Conservation (phyloP, 1,140 invertebrate species). For the Neotoxoptera formosana region DNA sequence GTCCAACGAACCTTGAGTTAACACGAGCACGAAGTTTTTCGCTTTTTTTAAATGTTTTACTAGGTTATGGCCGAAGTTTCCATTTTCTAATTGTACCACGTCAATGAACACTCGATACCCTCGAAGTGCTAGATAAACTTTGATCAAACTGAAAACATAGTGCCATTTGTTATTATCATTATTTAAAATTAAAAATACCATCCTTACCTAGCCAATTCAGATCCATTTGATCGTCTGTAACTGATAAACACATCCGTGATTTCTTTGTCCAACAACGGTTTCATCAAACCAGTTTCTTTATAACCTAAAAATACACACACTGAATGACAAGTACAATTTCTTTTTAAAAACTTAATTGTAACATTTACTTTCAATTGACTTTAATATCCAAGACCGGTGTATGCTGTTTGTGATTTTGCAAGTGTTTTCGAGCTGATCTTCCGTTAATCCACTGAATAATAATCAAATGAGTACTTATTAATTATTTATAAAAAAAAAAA, state of each 20-base stretch:
- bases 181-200: too few relatives aligned
- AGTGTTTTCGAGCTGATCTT: slow-evolving; percentile 88
- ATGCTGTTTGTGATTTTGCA: slow-evolving; percentile 95
- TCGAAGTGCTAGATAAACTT: slow-evolving; percentile 93
- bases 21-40: slow-evolving; percentile 94
- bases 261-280: slow-evolving; percentile 69
- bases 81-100: slow-evolving; percentile 92
- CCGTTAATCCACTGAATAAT: slow-evolving; percentile 64
- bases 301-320: background rate
- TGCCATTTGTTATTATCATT: background rate
- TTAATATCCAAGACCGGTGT: slow-evolving; percentile 87
- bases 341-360: background rate
- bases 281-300: background rate
- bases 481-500: too few relatives aligned
- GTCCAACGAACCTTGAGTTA: slow-evolving; percentile 94
- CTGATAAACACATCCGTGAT: slow-evolving; percentile 97
- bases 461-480: background rate
- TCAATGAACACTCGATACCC: slow-evolving; percentile 96
- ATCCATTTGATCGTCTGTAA: slow-evolving; percentile 96
- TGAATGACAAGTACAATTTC: background rate
- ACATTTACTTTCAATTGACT: slow-evolving; percentile 80
- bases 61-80: slow-evolving; percentile 98
- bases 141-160: slow-evolving; percentile 72
- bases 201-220: slow-evolving; percentile 85
- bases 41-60: slow-evolving; percentile 96